phyloP scores from a whole-genome alignment of 2,888 invertebrate genomes.

The Meliscaeva auricollis region DNA sequence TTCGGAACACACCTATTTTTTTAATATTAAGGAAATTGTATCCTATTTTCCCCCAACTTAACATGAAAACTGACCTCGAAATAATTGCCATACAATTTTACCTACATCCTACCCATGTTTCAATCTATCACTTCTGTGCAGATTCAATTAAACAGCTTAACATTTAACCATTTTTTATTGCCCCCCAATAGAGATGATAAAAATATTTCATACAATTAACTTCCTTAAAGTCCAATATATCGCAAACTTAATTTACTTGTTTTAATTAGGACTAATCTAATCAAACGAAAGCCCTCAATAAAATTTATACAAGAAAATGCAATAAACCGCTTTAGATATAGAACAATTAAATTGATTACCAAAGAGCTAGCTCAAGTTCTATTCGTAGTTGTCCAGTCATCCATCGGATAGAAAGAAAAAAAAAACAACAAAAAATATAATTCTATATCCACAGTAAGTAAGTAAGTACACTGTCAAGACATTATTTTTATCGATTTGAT shows the following conservation, averaged over 20 bases:
- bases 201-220: background rate
- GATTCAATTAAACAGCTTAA: too few relatives aligned
- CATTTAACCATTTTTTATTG: background rate
- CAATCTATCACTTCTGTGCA: background rate
- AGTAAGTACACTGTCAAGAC: background rate
- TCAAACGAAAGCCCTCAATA: slow-evolving; percentile 41
- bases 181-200: background rate
- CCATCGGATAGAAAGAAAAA: slow-evolving; percentile 13
- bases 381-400: slow-evolving; percentile 2
- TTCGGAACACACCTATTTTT: too few relatives aligned
- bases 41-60: too few relatives aligned
- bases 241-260: slow-evolving; percentile 36
- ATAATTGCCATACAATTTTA: too few relatives aligned
- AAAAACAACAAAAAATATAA: slow-evolving; percentile 6
- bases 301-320: slow-evolving; percentile 29
- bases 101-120: too few relatives aligned
- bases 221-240: slow-evolving; percentile 28
- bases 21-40: too few relatives aligned
- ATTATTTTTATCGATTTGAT: slow-evolving; percentile 63
- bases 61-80: too few relatives aligned
- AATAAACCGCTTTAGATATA: slow-evolving; percentile 33
- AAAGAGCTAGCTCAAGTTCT: background rate
- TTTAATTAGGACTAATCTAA: slow-evolving; percentile 63
- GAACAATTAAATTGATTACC: slow-evolving; percentile 38
- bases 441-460: slow-evolving; percentile 22